Base-by-base conservation (phyloP, 2,113 vertebrate species). In the Stictonetta naevosa region DNA sequence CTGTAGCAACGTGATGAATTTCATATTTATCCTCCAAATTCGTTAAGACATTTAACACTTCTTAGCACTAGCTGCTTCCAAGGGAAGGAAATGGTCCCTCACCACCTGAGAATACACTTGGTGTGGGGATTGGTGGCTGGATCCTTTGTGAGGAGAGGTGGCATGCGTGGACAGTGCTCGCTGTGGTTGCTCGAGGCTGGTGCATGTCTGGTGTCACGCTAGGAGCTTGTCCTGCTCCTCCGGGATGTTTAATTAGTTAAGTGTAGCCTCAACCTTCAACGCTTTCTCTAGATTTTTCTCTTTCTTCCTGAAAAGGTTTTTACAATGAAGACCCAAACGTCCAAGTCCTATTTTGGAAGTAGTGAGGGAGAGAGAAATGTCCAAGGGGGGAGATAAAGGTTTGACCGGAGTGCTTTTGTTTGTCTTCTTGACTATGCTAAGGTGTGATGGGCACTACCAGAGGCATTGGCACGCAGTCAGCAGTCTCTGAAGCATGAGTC, bases 331-430 rank as follows among this genome's bases (percentile, higher is more conserved):
- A 48, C 50, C 13, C 29, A 68, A 50, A 56, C 18, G 34, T 23
- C n/a, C 2, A 90, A 86, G 83, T 69, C 72, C 26, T 1, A 0
- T 59, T 59, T 29, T 26, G 13, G 52, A 66, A 82, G 38, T 4
- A 60, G 67, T 33, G 26, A 48, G 46, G 20, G 20, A 6, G 46
- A 48, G 46, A 48, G 46, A 48, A 48, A 22, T 22, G 46, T 21
- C 42, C 22, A 4, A 52, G 60, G 53, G 85, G 85, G 78, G 34
- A 71, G 44, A 13, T 29, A 34, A 53, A 64, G 48, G 8, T 56
- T 56, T 48, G 77, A 26, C 15, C 5, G 4, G 3, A 15, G 5
- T 2, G 0, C 15, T 26, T 42, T 0, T 6, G 3, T 56, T 83
- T 66, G 40, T 28, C 50, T 72, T 40, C 48, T 55, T 17, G 13